A percentile compares a stretch with the other conserved stretches of the same genome.
Evolutionary conservation across 2,113 vertebrate species (phyloP).

Genomic region (Crotalus tigris): DNA sequence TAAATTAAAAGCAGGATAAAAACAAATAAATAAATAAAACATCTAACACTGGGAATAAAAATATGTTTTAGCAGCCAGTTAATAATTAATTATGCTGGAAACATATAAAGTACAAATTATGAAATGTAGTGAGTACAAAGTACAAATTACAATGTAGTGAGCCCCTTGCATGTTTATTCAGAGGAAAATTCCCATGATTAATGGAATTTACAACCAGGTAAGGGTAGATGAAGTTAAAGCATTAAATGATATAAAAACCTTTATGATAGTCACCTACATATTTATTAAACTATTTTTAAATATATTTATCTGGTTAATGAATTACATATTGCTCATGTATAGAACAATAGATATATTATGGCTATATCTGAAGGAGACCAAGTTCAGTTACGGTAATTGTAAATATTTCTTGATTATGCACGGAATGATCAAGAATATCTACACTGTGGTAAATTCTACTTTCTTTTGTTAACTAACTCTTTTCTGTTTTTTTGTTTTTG

Average conservation of each 20-base stretch:
- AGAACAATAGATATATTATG: neutral
- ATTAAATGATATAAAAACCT: neutral
- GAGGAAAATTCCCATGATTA: neutral
- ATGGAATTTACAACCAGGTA: neutral
- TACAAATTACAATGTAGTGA: neutral
- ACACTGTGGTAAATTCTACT: neutral
- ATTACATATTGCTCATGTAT: neutral
- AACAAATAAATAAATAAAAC: neutral
- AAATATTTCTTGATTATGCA: neutral
- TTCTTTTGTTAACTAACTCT: conserved; percentile 9
- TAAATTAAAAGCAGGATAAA: neutral
- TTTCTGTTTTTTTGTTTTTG: conserved; percentile 40
- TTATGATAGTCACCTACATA: neutral
- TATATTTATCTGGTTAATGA: neutral
- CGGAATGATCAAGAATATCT: neutral
- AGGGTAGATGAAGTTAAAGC: neutral
- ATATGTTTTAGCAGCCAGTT: neutral
- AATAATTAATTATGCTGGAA: neutral
- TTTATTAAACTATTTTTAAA: neutral
- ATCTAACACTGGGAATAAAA: neutral
- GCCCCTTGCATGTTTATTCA: neutral
- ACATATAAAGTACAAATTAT: neutral
- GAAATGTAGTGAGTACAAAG: neutral
- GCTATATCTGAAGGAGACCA: neutral
- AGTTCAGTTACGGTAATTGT: neutral